Conservation (phyloP, 2,888 invertebrate species). For the Nymphalis polychloros region DNA sequence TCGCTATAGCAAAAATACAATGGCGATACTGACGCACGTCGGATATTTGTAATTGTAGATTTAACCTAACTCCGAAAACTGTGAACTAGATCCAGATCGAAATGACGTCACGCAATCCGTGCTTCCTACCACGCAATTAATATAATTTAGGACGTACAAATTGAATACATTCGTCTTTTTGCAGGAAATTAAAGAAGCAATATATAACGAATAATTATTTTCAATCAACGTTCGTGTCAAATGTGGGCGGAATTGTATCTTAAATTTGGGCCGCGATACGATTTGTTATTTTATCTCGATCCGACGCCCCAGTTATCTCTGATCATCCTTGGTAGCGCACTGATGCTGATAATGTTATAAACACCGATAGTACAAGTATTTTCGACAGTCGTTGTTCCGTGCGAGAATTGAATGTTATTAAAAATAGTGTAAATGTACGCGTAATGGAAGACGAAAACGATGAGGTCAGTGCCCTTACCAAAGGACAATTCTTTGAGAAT, state of each 20-base stretch:
- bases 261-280: constrained; percentile 37
- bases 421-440: constrained; percentile 26
- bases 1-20: too few species aligned
- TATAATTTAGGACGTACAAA: constrained; percentile 3
- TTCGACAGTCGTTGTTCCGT: background rate
- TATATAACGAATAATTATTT: background rate
- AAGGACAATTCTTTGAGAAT: constrained; percentile 8
- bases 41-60: too few species aligned
- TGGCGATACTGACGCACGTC: too few species aligned
- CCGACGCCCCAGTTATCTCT: constrained; percentile 44
- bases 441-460: constrained; percentile 48
- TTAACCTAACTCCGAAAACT: background rate
- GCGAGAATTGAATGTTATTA: background rate
- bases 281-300: constrained; percentile 41
- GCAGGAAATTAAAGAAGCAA: too few species aligned
- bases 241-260: constrained; percentile 5
- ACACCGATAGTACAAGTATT: constrained; percentile 29
- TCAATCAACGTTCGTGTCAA: background rate
- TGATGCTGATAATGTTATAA: constrained; percentile 47
- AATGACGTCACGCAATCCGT: too few species aligned
- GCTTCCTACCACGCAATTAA: background rate
- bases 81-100: background rate
- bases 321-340: constrained; percentile 48
- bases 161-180: too few species aligned
- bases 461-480: constrained; percentile 52